Conservation (phyloP, 1,140 invertebrate genomes). For the Paracyclopina nana region DNA sequence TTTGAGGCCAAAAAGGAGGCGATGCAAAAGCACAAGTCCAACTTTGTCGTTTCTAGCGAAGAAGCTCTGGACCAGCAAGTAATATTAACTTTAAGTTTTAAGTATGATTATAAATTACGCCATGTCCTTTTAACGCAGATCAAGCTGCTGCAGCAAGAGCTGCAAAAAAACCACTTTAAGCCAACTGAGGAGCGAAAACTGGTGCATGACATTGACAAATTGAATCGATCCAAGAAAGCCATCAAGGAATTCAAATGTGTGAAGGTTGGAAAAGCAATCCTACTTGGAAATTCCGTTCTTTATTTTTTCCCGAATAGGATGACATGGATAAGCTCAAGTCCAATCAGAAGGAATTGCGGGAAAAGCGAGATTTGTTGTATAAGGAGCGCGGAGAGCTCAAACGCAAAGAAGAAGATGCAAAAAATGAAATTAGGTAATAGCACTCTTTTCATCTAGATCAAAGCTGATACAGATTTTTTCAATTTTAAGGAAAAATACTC, state of each 20-base stretch:
- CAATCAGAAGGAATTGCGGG: neutral
- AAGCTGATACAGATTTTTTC: too few species aligned
- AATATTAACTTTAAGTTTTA: too few species aligned
- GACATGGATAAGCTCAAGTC: neutral
- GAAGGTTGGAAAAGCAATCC: conserved; percentile 9
- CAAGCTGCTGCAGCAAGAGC: conserved; percentile 23
- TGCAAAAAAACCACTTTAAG: conserved; percentile 25
- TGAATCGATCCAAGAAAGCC: conserved; percentile 26
- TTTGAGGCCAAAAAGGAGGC: too few species aligned
- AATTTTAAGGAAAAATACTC: too few species aligned
- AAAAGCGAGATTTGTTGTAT: conserved; percentile 1
- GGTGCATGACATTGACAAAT: conserved; percentile 26
- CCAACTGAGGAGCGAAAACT: conserved; percentile 26
- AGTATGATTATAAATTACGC: too few species aligned
- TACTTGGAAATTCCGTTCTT: conserved; percentile 9
- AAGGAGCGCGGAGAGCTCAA: conserved; percentile 6
- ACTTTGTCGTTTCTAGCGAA: too few species aligned
- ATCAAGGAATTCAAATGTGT: conserved; percentile 19
- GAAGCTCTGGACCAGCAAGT: too few species aligned
- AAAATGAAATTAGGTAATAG: conserved; percentile 4
- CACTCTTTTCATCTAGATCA: too few species aligned
- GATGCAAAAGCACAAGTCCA: too few species aligned
- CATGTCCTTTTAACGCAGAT: too few species aligned
- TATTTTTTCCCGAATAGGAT: neutral
- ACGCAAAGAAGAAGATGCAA: neutral